A percentile compares a stretch with the other conserved stretches of the same genome.
Conservation (phyloP, 2,888 invertebrate genomes). For the Neria commutata region DNA sequence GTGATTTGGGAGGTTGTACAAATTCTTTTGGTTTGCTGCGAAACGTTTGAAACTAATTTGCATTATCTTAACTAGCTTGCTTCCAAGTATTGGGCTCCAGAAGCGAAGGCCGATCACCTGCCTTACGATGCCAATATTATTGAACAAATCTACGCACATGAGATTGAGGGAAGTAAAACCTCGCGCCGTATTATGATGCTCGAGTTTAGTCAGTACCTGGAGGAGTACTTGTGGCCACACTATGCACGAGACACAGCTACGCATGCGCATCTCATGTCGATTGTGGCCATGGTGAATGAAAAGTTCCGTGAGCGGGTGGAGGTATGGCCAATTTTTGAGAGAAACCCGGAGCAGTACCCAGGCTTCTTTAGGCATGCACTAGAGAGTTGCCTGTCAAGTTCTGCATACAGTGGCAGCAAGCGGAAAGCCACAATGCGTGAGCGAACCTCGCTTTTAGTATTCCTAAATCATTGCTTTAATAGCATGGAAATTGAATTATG, state of each 20-base stretch:
- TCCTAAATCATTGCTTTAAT: constrained; percentile 95
- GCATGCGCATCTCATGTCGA: constrained; percentile 92
- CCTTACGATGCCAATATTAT: constrained; percentile 80
- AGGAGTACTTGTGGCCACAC: constrained; percentile 97
- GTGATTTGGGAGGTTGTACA: constrained; percentile 82
- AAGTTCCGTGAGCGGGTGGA: constrained; percentile 96
- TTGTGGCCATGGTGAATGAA: constrained; percentile 98
- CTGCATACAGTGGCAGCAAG: constrained; percentile 55
- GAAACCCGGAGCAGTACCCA: constrained; percentile 76
- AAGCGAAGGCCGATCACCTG: constrained; percentile 74
- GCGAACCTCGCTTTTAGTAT: constrained; percentile 86
- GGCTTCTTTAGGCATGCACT: constrained; percentile 84
- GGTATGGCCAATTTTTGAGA: constrained; percentile 92
- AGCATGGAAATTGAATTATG: constrained; percentile 96
- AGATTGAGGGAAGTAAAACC: constrained; percentile 84
- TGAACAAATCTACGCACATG: constrained; percentile 86
- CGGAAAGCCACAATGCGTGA: constrained; percentile 66
- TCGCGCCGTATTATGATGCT: constrained; percentile 92
- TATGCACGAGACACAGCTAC: constrained; percentile 77
- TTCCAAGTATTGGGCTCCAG: constrained; percentile 91
- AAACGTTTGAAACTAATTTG: constrained; percentile 27
- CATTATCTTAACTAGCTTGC: constrained; percentile 71
- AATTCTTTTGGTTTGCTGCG: constrained; percentile 23
- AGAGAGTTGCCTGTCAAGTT: constrained; percentile 69
- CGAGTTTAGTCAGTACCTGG: constrained; percentile 96